Percentiles rank a stretch among this genome's conserved stretches.
Conservation (phyloP, 2,888 invertebrate species). For the Rhyacophila evoluta region DNA sequence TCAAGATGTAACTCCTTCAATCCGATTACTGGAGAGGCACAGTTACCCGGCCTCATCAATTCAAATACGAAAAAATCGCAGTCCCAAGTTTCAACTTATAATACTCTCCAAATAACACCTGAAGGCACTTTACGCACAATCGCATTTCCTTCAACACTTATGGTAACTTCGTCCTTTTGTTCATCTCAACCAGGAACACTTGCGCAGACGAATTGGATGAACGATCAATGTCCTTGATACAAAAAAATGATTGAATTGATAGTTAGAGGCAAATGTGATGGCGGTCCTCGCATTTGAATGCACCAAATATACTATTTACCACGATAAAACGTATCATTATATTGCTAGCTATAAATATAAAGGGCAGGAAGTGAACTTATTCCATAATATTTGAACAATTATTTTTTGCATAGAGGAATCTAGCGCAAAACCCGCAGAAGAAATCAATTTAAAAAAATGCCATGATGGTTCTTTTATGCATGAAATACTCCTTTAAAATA, state of each 20-base stretch:
- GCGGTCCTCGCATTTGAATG: not conserved
- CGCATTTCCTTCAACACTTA: conserved; percentile 68
- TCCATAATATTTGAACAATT: too few relatives aligned
- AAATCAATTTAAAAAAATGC: too few relatives aligned
- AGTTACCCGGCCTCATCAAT: conserved; percentile 66
- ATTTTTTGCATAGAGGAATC: too few relatives aligned
- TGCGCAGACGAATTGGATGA: conserved; percentile 68
- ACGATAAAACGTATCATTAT: too few relatives aligned
- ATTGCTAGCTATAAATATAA: too few relatives aligned
- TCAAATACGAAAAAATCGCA: conserved; percentile 57
- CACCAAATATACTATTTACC: too few relatives aligned
- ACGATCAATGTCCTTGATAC: conserved; percentile 48
- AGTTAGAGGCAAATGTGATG: too few relatives aligned
- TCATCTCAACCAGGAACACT: conserved; percentile 64
- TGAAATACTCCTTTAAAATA: too few relatives aligned
- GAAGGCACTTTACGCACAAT: conserved; percentile 70
- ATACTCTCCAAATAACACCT: conserved; percentile 70
- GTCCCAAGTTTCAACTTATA: conserved; percentile 64
- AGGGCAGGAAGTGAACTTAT: too few relatives aligned
- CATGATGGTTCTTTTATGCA: too few relatives aligned
- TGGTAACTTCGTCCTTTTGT: conserved; percentile 70
- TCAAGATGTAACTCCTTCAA: conserved; percentile 73
- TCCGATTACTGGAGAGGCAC: conserved; percentile 75
- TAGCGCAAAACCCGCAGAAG: too few relatives aligned
- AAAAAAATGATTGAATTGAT: too few relatives aligned